Conservation (phyloP, 2,797 vertebrate genomes). For the Melanotaenia trifasciata region DNA sequence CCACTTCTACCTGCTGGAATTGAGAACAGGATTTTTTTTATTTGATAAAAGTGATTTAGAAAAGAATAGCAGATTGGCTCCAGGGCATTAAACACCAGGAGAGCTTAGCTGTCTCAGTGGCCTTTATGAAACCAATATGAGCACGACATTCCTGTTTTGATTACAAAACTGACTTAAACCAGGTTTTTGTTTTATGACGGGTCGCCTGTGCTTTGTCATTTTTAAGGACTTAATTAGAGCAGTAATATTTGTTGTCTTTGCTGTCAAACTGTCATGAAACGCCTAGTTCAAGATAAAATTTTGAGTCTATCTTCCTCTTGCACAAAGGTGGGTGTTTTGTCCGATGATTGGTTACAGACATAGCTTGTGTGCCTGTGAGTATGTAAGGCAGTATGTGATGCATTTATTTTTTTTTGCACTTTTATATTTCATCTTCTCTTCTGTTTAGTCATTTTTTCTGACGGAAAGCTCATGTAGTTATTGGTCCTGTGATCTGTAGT, state of each 20-base stretch:
- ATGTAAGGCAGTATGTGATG: constrained; percentile 73
- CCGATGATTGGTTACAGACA: constrained; percentile 78
- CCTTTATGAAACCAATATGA: constrained; percentile 75
- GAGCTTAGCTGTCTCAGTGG: constrained; percentile 78
- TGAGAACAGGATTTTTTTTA: constrained; percentile 20
- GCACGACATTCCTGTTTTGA: constrained; percentile 60
- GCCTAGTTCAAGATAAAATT: constrained; percentile 86
- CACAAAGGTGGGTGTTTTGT: constrained; percentile 88
- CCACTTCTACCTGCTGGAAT: constrained; percentile 33
- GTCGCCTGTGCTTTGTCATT: constrained; percentile 49
- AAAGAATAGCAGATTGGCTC: constrained; percentile 36
- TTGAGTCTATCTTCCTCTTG: constrained; percentile 91
- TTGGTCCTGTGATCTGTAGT: constrained; percentile 67
- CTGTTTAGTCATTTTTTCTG: constrained; percentile 39
- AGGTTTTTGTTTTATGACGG: constrained; percentile 59
- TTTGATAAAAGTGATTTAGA: constrained; percentile 17
- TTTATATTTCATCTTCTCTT: constrained; percentile 57
- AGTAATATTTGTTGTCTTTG: constrained; percentile 41
- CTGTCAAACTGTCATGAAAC: constrained; percentile 83
- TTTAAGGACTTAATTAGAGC: constrained; percentile 29
- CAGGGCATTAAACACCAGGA: constrained; percentile 70
- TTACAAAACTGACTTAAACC: constrained; percentile 50
- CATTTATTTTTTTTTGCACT: constrained; percentile 78
- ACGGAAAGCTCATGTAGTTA: constrained; percentile 64
- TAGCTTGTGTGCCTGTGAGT: constrained; percentile 67